Evolutionary conservation across 2,888 invertebrate species (phyloP).

Genomic region (Subacronicta megacephala): DNA sequence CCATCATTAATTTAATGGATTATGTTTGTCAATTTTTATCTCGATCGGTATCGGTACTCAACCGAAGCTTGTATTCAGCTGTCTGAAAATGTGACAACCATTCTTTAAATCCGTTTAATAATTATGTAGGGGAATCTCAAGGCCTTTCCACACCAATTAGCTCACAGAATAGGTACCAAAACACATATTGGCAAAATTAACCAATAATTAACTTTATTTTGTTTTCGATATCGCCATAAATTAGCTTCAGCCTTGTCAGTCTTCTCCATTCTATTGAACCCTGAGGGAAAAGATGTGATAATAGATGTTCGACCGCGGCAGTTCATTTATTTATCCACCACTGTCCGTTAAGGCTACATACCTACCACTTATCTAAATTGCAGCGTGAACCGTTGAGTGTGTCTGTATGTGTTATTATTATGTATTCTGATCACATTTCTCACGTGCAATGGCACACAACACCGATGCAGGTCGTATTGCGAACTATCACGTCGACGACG

Average conservation of each 20-base stretch:
- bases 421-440: slow-evolving; percentile 78
- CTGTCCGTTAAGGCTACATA: slow-evolving; percentile 47
- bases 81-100: not conserved
- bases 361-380: slow-evolving; percentile 61
- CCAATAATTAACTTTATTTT: not conserved
- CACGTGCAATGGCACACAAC: slow-evolving; percentile 68
- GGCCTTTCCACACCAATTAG: not conserved
- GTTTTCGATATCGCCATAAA: not conserved
- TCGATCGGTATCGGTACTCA: slow-evolving; percentile 11
- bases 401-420: slow-evolving; percentile 63
- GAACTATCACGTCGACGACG: slow-evolving; percentile 63
- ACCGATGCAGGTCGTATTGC: slow-evolving; percentile 61
- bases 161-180: not conserved
- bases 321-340: slow-evolving; percentile 50
- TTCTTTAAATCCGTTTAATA: not conserved
- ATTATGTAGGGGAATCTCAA: not conserved
- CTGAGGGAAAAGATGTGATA: slow-evolving; percentile 32
- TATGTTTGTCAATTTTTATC: slow-evolving; percentile 58
- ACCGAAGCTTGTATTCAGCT: not conserved
- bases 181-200: not conserved
- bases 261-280: slow-evolving; percentile 27
- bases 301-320: slow-evolving; percentile 37
- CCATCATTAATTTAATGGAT: slow-evolving; percentile 73
- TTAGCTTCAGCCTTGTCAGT: slow-evolving; percentile 9
- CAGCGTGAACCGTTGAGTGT: slow-evolving; percentile 61